phyloP scores from a whole-genome alignment of 1,140 invertebrate species.

The Cotesia chilonis region DNA sequence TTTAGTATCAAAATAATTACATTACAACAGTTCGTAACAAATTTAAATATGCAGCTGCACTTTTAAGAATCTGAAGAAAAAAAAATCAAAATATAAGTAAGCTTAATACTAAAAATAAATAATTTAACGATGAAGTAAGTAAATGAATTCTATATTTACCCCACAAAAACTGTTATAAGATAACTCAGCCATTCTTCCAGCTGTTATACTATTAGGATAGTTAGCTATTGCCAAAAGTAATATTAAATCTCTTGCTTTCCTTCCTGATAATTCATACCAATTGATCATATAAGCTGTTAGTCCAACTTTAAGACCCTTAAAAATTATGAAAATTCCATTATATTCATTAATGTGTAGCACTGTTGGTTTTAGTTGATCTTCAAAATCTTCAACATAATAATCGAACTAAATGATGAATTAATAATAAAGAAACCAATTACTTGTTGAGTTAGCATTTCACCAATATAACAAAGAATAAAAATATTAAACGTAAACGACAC shows the following conservation, averaged over 20 bases:
- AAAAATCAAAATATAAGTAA: neutral
- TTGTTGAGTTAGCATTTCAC: conserved; percentile 33
- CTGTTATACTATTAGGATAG: conserved; percentile 43
- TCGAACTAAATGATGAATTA: too few relatives aligned
- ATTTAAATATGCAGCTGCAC: conserved; percentile 33
- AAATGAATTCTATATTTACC: conserved; percentile 41
- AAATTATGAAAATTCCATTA: neutral
- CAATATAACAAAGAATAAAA: conserved; percentile 36
- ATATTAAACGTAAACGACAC: conserved; percentile 38
- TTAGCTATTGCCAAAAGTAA: conserved; percentile 47
- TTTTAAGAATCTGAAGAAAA: conserved; percentile 32
- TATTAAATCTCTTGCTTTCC: conserved; percentile 40
- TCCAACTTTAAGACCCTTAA: conserved; percentile 39
- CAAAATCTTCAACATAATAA: neutral
- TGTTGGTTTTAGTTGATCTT: neutral
- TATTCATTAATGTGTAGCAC: neutral
- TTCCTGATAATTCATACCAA: conserved; percentile 42
- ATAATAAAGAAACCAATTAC: neutral
- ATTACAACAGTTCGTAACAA: conserved; percentile 12
- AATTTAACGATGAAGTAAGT: neutral
- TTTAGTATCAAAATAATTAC: neutral
- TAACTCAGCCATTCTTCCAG: conserved; percentile 45
- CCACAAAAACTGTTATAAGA: conserved; percentile 46
- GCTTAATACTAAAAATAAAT: neutral
- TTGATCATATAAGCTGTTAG: conserved; percentile 38